Evolutionary conservation across 30 jellyfish, hydroid and myxozoan species (phyloP).

Genomic region (Cassiopea andromeda): DNA sequence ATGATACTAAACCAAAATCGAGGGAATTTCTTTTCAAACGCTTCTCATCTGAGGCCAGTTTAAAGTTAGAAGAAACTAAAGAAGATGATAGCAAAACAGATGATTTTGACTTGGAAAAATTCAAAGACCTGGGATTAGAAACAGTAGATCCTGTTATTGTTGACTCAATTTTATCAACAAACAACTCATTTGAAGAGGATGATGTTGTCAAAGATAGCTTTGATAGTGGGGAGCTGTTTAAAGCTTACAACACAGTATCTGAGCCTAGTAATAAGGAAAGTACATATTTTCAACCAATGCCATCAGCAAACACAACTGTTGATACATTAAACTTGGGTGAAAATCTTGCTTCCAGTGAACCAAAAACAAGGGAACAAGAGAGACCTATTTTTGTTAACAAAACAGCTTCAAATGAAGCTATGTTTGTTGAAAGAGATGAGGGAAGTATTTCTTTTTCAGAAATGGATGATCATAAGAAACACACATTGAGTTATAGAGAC

Average conservation of each 20-base stretch:
- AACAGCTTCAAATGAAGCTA: neutral
- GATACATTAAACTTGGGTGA: neutral
- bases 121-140: constrained; percentile 14
- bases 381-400: neutral
- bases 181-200: constrained; percentile 64
- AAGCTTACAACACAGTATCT: neutral
- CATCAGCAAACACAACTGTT: neutral
- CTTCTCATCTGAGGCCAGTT: constrained; percentile 41
- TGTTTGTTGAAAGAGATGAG: neutral
- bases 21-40: constrained; percentile 22
- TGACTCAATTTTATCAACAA: constrained; percentile 38
- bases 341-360: neutral
- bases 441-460: neutral
- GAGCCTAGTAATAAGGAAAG: neutral
- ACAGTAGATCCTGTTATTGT: constrained; percentile 51
- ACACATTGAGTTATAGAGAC: no score
- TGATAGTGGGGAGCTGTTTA: constrained; percentile 36
- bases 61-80: constrained; percentile 3
- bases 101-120: constrained; percentile 18
- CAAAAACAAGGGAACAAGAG: neutral
- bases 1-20: constrained; percentile 2
- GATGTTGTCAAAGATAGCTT: constrained; percentile 43
- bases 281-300: neutral
- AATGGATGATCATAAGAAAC: neutral
- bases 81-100: neutral